Evolutionary conservation across 2,113 vertebrate species (phyloP).

Genomic region (Tachysurus fulvidraco): DNA sequence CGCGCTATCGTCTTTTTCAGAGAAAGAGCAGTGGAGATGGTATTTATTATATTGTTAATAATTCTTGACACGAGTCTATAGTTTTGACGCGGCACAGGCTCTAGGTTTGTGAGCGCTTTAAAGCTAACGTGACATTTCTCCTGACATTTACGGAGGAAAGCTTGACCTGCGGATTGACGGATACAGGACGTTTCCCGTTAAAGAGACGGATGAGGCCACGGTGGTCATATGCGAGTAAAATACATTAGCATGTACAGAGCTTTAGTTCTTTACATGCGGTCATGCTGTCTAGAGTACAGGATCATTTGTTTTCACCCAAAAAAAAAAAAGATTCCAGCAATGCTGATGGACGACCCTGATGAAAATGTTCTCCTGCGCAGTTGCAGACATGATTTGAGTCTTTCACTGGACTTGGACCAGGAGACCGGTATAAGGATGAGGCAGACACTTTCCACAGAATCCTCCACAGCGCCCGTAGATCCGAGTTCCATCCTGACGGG

Average conservation of each 20-base stretch:
- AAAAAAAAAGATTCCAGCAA: slow-evolving; percentile 10
- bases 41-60: no score
- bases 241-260: background rate
- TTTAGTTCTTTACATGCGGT: background rate
- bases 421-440: slow-evolving; percentile 80
- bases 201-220: background rate
- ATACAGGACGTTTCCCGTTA: background rate
- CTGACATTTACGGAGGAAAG: slow-evolving; percentile 35
- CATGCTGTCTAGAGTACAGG: background rate
- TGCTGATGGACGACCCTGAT: background rate
- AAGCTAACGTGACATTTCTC: slow-evolving; percentile 5
- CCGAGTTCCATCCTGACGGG: slow-evolving; percentile 86
- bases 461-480: slow-evolving; percentile 94
- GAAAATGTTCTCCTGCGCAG: background rate
- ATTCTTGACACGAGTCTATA: background rate
- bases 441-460: slow-evolving; percentile 94
- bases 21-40: no score
- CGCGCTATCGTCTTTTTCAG: background rate
- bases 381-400: background rate
- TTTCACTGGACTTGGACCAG: slow-evolving; percentile 81
- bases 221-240: slow-evolving; percentile 1
- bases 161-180: slow-evolving; percentile 46
- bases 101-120: background rate
- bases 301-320: background rate
- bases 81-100: slow-evolving; percentile 30